phyloP scores from a whole-genome alignment of 2,888 invertebrate genomes.

The Apodemia zela region DNA sequence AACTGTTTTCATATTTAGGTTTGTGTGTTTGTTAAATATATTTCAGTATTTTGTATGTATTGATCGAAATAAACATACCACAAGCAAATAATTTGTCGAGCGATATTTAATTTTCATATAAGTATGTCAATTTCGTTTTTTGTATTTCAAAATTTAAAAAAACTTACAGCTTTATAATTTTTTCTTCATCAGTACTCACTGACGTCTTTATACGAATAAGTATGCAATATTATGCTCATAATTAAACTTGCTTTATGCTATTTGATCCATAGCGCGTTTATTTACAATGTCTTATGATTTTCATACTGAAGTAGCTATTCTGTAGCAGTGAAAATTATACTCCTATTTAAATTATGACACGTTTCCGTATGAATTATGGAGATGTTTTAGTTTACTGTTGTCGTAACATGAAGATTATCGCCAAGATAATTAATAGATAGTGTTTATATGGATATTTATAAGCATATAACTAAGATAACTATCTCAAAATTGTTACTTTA shows the following conservation, averaged over 20 bases:
- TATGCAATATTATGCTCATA: slow-evolving; percentile 74
- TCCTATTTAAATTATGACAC: slow-evolving; percentile 47
- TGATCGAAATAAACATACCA: too few species aligned
- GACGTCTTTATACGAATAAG: slow-evolving; percentile 72
- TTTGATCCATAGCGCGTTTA: slow-evolving; percentile 52
- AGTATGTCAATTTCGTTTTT: too few species aligned
- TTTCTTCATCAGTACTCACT: slow-evolving; percentile 49
- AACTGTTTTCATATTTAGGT: too few species aligned
- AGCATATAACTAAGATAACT: slow-evolving; percentile 25
- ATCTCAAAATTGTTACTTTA: slow-evolving; percentile 3
- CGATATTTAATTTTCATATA: too few species aligned
- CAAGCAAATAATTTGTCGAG: too few species aligned
- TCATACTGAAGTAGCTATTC: slow-evolving; percentile 68
- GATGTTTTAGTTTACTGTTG: slow-evolving; percentile 38
- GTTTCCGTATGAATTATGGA: slow-evolving; percentile 51
- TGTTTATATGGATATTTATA: slow-evolving; percentile 24
- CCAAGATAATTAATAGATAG: slow-evolving; percentile 33
- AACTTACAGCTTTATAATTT: neutral
- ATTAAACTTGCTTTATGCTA: slow-evolving; percentile 64
- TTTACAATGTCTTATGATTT: slow-evolving; percentile 63
- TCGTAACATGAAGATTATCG: slow-evolving; percentile 33
- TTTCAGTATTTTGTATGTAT: too few species aligned
- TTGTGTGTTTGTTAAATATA: too few species aligned
- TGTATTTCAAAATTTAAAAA: too few species aligned
- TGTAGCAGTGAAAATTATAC: slow-evolving; percentile 52